Percentiles rank a stretch among this genome's conserved stretches.
Conservation (phyloP, 1,140 invertebrate species). For the Agrypnia vestita region DNA sequence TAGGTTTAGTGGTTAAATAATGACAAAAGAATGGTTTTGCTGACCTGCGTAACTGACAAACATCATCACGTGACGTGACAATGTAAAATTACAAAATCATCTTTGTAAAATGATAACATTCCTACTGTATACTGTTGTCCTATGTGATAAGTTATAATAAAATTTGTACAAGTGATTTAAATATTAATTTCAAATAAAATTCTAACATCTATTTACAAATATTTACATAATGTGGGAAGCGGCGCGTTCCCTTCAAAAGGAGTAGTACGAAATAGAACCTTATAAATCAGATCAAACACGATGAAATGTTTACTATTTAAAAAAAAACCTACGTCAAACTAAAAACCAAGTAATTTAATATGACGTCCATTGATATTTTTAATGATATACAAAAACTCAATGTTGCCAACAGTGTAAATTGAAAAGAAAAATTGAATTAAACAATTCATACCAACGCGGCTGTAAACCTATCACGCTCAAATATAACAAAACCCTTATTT, state of each 20-base stretch:
- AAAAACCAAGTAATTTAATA: slow-evolving; percentile 22
- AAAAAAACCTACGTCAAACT: slow-evolving; percentile 34
- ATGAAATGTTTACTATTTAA: slow-evolving; percentile 38
- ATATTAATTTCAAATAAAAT: slow-evolving; percentile 58
- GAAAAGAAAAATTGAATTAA: slow-evolving; percentile 23
- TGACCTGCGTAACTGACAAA: neutral
- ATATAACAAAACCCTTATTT: slow-evolving; percentile 22
- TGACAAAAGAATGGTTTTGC: neutral
- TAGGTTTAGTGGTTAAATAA: slow-evolving; percentile 13
- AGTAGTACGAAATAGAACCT: slow-evolving; percentile 46
- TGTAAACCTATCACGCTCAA: slow-evolving; percentile 36
- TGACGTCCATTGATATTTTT: neutral
- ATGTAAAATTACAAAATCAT: slow-evolving; percentile 23
- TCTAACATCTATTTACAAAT: slow-evolving; percentile 58
- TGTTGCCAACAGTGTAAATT: neutral
- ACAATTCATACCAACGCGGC: slow-evolving; percentile 10
- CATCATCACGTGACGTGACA: neutral
- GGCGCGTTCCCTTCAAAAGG: neutral
- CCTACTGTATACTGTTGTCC: slow-evolving; percentile 37
- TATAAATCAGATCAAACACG: slow-evolving; percentile 49
- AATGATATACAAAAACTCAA: slow-evolving; percentile 1
- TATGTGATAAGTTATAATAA: slow-evolving; percentile 45
- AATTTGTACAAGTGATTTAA: slow-evolving; percentile 56
- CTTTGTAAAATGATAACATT: slow-evolving; percentile 25
- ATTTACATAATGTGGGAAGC: slow-evolving; percentile 52